Base-by-base conservation (phyloP, 1,140 invertebrate genomes). In the Heliconius hermathena region DNA sequence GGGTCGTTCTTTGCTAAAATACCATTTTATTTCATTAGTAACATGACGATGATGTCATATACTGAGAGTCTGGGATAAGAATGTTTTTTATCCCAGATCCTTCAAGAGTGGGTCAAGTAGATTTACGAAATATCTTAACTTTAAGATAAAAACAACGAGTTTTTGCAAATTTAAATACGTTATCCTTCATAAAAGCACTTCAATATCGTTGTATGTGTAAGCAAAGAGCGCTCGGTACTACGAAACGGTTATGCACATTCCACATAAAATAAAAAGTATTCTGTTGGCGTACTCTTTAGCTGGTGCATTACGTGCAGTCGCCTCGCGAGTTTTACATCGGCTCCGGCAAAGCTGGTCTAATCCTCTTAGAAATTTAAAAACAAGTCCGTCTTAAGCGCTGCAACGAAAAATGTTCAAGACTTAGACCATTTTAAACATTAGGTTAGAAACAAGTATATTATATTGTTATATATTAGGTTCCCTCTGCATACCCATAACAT, bases 281-380 rank as follows among this genome's bases (percentile, higher is more conserved):
- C 60, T 26, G 60, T 66, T 66, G 22, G 60, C 26, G 60, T 66
- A 66, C 60, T 66, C 26, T 26, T 66, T 66, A 66, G 60, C 22
- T 66, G 26, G 22, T 66, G 57, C 60, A 66, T 66, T 13, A 66
- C 26, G 22, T 66, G 60, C 22, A 66, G 60, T 66, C 60, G 60
- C 60, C 60, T 66, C 11, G 5, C 60, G 22, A 66, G 60, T 66
- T 66, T 16, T 66, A 66, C 60, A 66, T 66, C 60, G 60, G 60
- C 26, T 11, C 22, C 26, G 22, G 60, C 22, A 66, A 66, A 66
- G 60, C 60, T 29, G 60, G 9, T 66, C 60, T 26, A 66, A 66
- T 66, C 60, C 60, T 66, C 60, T 66, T 66, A 66, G 60, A 9
- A 66, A 66, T 66, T 66, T 66, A 66, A 66, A 66, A 66, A 66